Evolutionary conservation across 2,113 vertebrate genomes (phyloP).

Genomic region (Gymnarchus niloticus): DNA sequence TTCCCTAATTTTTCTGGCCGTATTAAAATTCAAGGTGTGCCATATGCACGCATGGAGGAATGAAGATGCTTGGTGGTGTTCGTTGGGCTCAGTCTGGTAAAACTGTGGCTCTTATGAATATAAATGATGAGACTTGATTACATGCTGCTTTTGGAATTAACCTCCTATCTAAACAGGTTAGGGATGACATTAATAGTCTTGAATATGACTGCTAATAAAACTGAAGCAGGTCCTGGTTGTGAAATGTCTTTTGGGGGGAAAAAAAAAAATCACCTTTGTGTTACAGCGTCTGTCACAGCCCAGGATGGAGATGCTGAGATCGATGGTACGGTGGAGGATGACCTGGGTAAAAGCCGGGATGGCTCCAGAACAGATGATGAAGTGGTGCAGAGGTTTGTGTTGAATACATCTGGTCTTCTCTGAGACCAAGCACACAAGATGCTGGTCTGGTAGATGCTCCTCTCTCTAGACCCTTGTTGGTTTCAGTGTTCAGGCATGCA

Average conservation of each 20-base stretch:
- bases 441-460: not conserved
- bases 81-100: not conserved
- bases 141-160: too few species aligned
- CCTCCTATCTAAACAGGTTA: too few species aligned
- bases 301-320: constrained; percentile 70
- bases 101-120: not conserved
- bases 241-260: too few species aligned
- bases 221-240: too few species aligned
- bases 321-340: constrained; percentile 80
- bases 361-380: constrained; percentile 89
- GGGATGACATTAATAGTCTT: too few species aligned
- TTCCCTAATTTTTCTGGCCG: not conserved
- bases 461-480: not conserved
- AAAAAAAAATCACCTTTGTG: not conserved
- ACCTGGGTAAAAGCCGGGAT: constrained; percentile 89
- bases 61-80: not conserved
- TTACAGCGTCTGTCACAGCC: constrained; percentile 58
- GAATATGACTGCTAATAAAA: not conserved
- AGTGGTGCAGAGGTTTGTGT: constrained; percentile 78
- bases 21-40: not conserved
- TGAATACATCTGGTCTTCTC: too few species aligned
- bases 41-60: not conserved
- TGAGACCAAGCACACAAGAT: not conserved
- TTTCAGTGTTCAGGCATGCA: constrained; percentile 2
- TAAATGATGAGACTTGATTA: too few species aligned